Percentiles rank a stretch among this genome's conserved stretches.
Conservation (phyloP, 1,140 invertebrate species). For the Ctenoplectra terminalis region DNA sequence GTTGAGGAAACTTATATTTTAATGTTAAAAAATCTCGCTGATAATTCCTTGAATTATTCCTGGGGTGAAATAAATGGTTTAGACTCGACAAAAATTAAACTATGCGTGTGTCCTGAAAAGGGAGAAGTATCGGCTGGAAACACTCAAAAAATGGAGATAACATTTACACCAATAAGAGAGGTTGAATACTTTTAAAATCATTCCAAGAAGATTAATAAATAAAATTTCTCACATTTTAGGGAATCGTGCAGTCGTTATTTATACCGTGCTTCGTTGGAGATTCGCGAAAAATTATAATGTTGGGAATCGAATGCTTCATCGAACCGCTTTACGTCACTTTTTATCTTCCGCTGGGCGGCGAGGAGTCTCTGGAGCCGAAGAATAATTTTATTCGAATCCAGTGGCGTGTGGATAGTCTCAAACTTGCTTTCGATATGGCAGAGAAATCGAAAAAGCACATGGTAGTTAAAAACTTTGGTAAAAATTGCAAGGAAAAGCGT, state of each 20-base stretch:
- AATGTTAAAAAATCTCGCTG: constrained; percentile 3
- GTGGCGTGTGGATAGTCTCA: constrained; percentile 34
- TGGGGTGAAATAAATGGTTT: constrained; percentile 34
- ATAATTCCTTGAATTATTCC: not conserved
- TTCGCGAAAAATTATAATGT: constrained; percentile 27
- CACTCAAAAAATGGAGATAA: constrained; percentile 28
- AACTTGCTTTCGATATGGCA: constrained; percentile 1
- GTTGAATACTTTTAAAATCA: constrained; percentile 27
- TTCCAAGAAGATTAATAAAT: not conserved
- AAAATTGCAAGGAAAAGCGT: not conserved
- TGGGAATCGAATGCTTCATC: constrained; percentile 56
- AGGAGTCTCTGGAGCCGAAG: not conserved
- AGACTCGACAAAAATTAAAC: constrained; percentile 19
- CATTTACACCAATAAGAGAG: constrained; percentile 16
- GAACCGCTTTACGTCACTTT: constrained; percentile 46
- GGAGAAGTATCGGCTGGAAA: not conserved
- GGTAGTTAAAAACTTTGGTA: not conserved
- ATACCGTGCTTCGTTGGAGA: constrained; percentile 42
- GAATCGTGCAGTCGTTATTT: constrained; percentile 33
- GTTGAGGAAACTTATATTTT: constrained; percentile 25
- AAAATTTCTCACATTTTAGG: constrained; percentile 25
- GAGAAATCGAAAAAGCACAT: not conserved
- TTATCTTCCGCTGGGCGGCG: constrained; percentile 39
- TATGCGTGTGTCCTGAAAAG: constrained; percentile 19
- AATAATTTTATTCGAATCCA: constrained; percentile 27